A percentile compares a stretch with the other conserved stretches of the same genome.
Evolutionary conservation across 2,888 invertebrate genomes (phyloP).

Genomic region (Strigamia crassipes): DNA sequence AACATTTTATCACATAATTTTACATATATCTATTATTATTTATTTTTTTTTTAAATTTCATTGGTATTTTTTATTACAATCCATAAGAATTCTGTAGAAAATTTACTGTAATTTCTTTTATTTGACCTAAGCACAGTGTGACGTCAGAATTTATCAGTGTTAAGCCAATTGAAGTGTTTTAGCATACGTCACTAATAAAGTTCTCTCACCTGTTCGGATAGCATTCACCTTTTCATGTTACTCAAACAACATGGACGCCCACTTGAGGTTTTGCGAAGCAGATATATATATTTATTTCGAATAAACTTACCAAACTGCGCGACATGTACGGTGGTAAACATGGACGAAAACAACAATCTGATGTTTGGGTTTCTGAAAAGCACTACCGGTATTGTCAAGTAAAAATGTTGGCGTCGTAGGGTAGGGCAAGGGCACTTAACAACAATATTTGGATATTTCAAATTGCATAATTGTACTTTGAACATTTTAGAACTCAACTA

Average conservation of each 20-base stretch:
- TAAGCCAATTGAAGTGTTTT: background rate
- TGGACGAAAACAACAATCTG: background rate
- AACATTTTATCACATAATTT: no score
- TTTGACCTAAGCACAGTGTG: no score
- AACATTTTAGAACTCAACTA: background rate
- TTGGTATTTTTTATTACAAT: background rate
- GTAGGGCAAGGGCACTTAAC: no score
- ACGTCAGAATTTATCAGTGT: background rate
- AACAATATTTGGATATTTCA: background rate
- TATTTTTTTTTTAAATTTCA: background rate
- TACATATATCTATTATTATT: background rate
- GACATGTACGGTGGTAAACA: background rate
- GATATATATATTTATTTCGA: background rate
- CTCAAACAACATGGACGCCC: slow-evolving; percentile 2
- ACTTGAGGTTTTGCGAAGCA: background rate
- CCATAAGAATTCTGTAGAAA: background rate
- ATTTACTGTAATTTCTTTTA: background rate
- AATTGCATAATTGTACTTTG: background rate
- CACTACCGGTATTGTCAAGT: background rate
- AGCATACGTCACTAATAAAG: background rate
- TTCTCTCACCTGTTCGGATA: background rate
- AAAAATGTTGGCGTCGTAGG: slow-evolving; percentile 3
- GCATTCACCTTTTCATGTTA: background rate
- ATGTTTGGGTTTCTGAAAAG: background rate
- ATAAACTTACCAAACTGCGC: slow-evolving; percentile 9